phyloP scores from a whole-genome alignment of 2,888 invertebrate genomes.

The Drosophila vallismaia region DNA sequence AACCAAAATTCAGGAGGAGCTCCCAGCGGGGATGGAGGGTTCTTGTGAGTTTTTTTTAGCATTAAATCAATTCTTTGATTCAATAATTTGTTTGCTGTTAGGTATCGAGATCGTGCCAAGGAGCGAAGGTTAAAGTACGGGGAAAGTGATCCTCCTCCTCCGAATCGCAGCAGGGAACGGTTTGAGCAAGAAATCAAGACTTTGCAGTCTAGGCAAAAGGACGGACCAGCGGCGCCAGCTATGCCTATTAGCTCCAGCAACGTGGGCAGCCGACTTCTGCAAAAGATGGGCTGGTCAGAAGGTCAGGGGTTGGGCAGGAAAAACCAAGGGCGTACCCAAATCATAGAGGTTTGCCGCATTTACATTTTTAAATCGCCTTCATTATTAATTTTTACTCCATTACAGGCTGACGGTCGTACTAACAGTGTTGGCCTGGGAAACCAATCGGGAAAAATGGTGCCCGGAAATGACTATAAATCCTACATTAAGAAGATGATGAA shows the following conservation, averaged over 20 bases:
- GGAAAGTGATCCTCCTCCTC: conserved; percentile 89
- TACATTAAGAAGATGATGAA: conserved; percentile 85
- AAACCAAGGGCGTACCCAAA: conserved; percentile 96
- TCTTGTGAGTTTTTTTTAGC: conserved; percentile 53
- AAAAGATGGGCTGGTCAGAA: conserved; percentile 99
- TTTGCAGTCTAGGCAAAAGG: conserved; percentile 81
- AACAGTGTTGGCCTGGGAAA: conserved; percentile 94
- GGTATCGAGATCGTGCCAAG: conserved; percentile 97
- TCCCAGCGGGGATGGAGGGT: conserved; percentile 36
- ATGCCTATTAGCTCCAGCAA: conserved; percentile 91
- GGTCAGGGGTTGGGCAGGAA: conserved; percentile 97
- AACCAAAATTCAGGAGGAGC: conserved; percentile 79
- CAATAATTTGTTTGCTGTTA: conserved; percentile 28
- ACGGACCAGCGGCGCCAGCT: conserved; percentile 79
- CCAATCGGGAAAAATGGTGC: conserved; percentile 84
- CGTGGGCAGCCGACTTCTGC: conserved; percentile 96
- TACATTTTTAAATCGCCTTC: background rate
- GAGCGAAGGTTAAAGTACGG: conserved; percentile 97
- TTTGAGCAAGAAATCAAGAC: conserved; percentile 86
- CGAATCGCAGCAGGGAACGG: conserved; percentile 89
- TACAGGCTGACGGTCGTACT: conserved; percentile 85
- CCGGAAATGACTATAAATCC: conserved; percentile 84
- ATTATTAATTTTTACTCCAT: background rate
- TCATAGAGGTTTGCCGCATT: conserved; percentile 89
- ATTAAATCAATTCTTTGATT: too few relatives aligned